Evolutionary conservation across 1,140 invertebrate species (phyloP).

Genomic region (Araneus ventricosus): DNA sequence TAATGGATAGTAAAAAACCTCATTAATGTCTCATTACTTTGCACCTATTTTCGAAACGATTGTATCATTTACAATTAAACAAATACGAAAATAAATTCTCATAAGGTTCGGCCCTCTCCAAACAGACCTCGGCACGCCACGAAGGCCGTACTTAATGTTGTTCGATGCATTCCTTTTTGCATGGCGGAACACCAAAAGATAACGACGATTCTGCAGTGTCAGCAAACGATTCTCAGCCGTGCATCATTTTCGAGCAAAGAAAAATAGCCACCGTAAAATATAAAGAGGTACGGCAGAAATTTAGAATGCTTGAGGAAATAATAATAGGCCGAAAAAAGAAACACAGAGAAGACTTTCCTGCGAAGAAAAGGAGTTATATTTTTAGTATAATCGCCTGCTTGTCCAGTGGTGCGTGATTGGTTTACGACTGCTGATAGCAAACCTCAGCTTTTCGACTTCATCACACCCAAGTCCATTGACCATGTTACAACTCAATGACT

Average conservation of each 20-base stretch:
- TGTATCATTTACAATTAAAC: background rate
- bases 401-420: background rate
- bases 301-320: background rate
- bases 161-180: background rate
- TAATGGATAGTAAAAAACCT: no score
- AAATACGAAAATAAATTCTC: background rate
- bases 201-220: background rate
- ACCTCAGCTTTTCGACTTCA: background rate
- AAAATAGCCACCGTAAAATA: background rate
- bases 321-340: background rate
- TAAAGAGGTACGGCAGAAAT: background rate
- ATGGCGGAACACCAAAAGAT: background rate
- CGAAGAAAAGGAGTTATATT: constrained; percentile 26
- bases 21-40: background rate
- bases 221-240: background rate
- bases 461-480: background rate
- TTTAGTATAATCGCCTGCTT: constrained; percentile 6
- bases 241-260: background rate
- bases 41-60: background rate
- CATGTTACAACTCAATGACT: background rate
- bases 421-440: background rate
- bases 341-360: background rate
- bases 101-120: background rate
- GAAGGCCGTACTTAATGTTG: background rate
- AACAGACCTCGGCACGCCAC: background rate